Conservation (phyloP, 92 coral and sea anemone species). For the Palythoa grandiflora region DNA sequence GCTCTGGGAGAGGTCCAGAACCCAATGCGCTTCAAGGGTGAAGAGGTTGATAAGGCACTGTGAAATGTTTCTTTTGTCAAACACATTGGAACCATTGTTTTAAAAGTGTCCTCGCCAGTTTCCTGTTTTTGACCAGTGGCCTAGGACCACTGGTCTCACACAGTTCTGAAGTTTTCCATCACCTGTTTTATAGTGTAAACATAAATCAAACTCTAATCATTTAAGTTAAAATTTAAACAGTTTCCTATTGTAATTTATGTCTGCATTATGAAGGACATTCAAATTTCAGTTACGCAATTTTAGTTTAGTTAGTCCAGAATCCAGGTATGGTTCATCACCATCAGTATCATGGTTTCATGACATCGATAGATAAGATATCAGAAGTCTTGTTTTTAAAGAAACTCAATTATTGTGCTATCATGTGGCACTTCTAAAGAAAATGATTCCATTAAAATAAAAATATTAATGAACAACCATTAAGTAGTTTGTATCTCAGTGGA, state of each 20-base stretch:
- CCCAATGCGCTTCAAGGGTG: constrained; percentile 9
- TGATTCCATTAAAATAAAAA: not conserved
- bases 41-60: not conserved
- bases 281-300: constrained; percentile 4
- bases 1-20: constrained; percentile 4
- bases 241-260: constrained; percentile 9
- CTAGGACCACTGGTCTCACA: constrained; percentile 8
- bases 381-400: not conserved
- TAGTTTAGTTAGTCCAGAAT: constrained; percentile 1
- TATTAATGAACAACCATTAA: not conserved
- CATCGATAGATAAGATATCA: not conserved
- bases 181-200: constrained; percentile 7
- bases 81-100: not conserved
- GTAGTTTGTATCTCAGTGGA: not conserved
- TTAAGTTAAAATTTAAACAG: constrained; percentile 3
- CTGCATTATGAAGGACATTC: constrained; percentile 1
- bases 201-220: constrained; percentile 13
- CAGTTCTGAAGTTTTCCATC: constrained; percentile 16
- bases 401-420: not conserved
- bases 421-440: not conserved
- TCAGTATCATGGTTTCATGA: not conserved
- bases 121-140: constrained; percentile 15
- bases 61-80: not conserved
- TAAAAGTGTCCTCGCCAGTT: not conserved
- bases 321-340: too few relatives aligned